phyloP scores from a whole-genome alignment of 2,113 vertebrate species.

The Cromileptes altivelis region DNA sequence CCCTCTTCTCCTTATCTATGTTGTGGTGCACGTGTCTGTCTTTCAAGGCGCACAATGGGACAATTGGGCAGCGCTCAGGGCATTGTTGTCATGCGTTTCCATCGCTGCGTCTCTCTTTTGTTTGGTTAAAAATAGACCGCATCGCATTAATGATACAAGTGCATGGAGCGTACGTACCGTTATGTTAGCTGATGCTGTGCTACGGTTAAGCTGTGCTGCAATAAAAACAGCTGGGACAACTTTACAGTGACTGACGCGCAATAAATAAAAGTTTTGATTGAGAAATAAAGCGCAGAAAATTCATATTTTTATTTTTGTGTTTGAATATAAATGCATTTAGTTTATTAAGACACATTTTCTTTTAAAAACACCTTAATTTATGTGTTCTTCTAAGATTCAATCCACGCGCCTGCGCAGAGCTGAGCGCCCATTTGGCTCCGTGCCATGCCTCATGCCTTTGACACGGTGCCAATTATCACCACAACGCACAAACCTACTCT shows the following conservation, averaged over 20 bases:
- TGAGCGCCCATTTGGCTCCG: conserved; percentile 30
- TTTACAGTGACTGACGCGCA: neutral
- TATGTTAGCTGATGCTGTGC: neutral
- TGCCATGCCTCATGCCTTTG: conserved; percentile 52
- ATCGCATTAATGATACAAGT: conserved; percentile 52
- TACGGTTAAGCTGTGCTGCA: neutral
- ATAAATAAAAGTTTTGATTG: neutral
- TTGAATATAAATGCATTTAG: neutral
- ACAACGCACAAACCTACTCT: conserved; percentile 36
- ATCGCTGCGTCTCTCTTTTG: conserved; percentile 67
- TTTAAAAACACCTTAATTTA: neutral
- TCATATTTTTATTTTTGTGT: too few species aligned
- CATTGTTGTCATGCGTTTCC: conserved; percentile 72
- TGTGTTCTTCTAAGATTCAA: neutral
- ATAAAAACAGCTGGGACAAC: neutral
- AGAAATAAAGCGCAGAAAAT: neutral
- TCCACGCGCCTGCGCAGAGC: neutral
- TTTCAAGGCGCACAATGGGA: conserved; percentile 76
- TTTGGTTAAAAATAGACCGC: conserved; percentile 59
- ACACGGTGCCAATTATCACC: conserved; percentile 63
- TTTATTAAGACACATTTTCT: neutral
- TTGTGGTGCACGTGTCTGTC: conserved; percentile 79
- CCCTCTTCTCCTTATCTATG: conserved; percentile 55
- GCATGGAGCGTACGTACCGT: conserved; percentile 25
- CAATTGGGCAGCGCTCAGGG: conserved; percentile 50